These are phyloP conservation scores for Mohoua ochrocephala DNA, from an alignment of 2,113 vertebrate species.

Conservation along the genomic window DNA sequence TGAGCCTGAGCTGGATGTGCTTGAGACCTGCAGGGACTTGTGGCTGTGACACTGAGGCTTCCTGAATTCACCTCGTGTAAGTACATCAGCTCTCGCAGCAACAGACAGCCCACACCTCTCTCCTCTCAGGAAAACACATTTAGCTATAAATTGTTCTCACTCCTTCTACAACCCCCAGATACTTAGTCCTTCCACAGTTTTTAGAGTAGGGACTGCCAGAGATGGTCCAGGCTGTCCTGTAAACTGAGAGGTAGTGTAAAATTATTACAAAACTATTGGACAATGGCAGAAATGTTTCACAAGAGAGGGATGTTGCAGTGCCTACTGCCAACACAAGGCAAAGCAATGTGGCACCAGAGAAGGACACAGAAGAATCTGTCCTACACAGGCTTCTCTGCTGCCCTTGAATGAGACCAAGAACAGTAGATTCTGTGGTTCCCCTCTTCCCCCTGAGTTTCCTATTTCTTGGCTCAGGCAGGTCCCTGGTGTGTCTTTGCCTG, in stretches of 20 bases:
- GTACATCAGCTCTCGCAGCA: background rate
- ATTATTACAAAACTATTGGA: background rate
- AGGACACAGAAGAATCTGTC: background rate
- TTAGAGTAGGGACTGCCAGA: background rate
- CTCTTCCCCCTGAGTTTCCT: background rate
- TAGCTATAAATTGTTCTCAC: background rate
- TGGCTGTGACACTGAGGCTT: background rate
- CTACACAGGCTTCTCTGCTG: fast-evolving
- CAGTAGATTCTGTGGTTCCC: background rate
- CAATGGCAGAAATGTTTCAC: background rate
- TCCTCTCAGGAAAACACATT: background rate
- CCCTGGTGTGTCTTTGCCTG: fast-evolving
- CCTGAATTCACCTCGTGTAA: background rate
- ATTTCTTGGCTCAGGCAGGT: background rate
- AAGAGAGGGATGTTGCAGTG: background rate
- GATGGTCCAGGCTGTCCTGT: background rate
- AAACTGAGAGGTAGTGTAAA: background rate
- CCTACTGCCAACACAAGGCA: background rate
- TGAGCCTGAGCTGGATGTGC: background rate
- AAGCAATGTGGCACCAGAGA: background rate
- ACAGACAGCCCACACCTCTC: background rate
- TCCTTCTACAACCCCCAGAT: background rate
- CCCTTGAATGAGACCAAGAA: background rate
- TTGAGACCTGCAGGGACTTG: background rate
- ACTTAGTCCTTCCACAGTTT: background rate